Conservation (phyloP, 2,888 invertebrate species). For the Tinea pellionella region DNA sequence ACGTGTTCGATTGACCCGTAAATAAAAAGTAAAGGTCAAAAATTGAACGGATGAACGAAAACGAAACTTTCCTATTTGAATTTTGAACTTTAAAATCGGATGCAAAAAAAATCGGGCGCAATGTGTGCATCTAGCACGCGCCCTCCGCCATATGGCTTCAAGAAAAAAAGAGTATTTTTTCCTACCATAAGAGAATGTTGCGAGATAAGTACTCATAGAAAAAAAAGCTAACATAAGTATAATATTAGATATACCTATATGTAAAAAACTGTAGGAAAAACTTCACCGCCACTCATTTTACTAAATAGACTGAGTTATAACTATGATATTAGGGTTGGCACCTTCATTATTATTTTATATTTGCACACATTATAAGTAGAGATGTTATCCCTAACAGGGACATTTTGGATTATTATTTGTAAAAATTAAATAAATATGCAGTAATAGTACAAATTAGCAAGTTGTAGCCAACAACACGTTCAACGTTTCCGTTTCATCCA, state of each 20-base stretch:
- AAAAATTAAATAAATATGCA: too few relatives aligned
- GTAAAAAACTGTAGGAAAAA: conserved; percentile 47
- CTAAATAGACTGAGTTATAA: conserved; percentile 49
- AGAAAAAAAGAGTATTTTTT: conserved; percentile 27
- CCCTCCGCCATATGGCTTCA: conserved; percentile 41
- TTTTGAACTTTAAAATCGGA: conserved; percentile 48
- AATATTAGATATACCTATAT: conserved; percentile 65
- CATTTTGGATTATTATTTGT: too few relatives aligned
- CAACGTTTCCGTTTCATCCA: too few relatives aligned
- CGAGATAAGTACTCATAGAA: conserved; percentile 25
- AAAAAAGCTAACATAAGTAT: conserved; percentile 65
- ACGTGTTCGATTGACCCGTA: neutral
- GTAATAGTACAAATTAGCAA: too few relatives aligned
- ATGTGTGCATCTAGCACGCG: conserved; percentile 58
- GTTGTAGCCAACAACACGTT: too few relatives aligned
- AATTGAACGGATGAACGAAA: conserved; percentile 34
- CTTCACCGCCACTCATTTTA: conserved; percentile 34
- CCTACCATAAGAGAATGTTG: conserved; percentile 19
- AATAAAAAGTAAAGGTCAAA: conserved; percentile 22
- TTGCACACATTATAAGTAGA: too few relatives aligned
- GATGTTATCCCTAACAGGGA: too few relatives aligned
- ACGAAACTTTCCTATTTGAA: conserved; percentile 51
- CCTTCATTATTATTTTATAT: neutral
- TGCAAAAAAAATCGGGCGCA: conserved; percentile 63
- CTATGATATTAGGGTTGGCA: conserved; percentile 25